Base-by-base conservation (phyloP, 2,888 invertebrate genomes). In the Pterostichus madidus region DNA sequence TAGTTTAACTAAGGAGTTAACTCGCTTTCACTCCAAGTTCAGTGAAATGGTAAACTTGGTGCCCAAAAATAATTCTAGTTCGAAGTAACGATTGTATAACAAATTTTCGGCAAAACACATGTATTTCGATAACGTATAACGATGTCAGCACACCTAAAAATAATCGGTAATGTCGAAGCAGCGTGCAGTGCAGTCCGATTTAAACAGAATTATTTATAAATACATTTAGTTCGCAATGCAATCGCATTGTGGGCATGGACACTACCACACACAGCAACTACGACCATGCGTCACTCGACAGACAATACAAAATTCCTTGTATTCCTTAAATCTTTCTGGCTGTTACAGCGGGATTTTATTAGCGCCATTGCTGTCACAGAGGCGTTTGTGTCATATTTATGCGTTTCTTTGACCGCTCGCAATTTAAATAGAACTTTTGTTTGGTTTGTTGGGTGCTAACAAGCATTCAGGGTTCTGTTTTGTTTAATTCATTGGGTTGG, bases 161-260 rank as follows among this genome's bases (percentile, higher is more conserved):
- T 75, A 75, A 75, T 75, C 80, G 31, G 80, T 73, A 71, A 80
- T 35, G 53, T 35, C 56, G 39, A 71, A 71, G 71, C 80, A 80
- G 61, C 64, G 35, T 75, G 78, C 61, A 53, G n/a, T 75, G 59
- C 78, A 56, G 44, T 15, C 61, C 46, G 39, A 78, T 78, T 78
- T 78, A 78, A 71, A 68, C 80, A 53, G 71, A 80, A 80, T 68
- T 73, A 80, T 68, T 68, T 80, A 80, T 80, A 71, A 71, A 80
- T 71, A 64, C 80, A 78, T 39, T 78, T 39, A 78, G 77, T 78
- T 44, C 61, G 78, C 56, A 77, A 77, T 77, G 77, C 77, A 44
- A 76, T 61, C 52, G 49, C 75, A 75, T 75, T 75, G 75, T 75
- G 75, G 68, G 17, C 68, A 44, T 44, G 39, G 39, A 64, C 39